Base-by-base conservation (phyloP, 2,888 invertebrate species). In the Neoscelio sp. region DNA sequence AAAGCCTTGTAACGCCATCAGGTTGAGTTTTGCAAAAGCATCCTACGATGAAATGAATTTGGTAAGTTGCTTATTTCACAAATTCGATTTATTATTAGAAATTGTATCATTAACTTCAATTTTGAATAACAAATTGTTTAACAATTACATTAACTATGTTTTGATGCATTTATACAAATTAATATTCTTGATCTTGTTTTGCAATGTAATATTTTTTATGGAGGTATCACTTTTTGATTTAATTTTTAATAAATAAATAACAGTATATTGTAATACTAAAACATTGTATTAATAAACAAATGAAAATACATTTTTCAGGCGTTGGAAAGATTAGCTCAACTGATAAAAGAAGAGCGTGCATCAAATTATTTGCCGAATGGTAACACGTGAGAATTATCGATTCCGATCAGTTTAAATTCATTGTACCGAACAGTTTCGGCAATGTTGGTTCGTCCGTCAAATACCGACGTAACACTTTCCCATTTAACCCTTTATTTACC, bases 1-100 rank as follows among this genome's bases (percentile, higher is more conserved):
- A 33, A 91, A 92, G 73, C 93, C 94, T 7, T 94, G 94, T 82
- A 93, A 93, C 44, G 94, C 94, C 86, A 90, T 96, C 54, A 91
- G 96, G 54, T 93, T 95, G 30, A 94, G 96, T 0, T 96, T 94
- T 87, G 94, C 96, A 54, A 93, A 94, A 84, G 93, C 94, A 8
- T 88, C 92, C 0, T 91, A 93, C 17, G 92, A 93, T 78, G 93
- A 95, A 80, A 95, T 96, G 91, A 92, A 94, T 68, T 87, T 89
- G 90, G 92, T 92, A 85, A 80, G 86, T 82, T 70, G 1, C 35
- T 56, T 54, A 50, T 20, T n/a, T 0, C 15, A 23, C 6, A 62
- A 4, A 35, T 54, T 3, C 15, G 7, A n/a, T 42, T 44, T 42
- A 67, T 67, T 60, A 68, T 48, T 8, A 1, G 10, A 26, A n/a